Conservation (phyloP, 2,797 vertebrate species). For the Tenualosa thibaudeaui region DNA sequence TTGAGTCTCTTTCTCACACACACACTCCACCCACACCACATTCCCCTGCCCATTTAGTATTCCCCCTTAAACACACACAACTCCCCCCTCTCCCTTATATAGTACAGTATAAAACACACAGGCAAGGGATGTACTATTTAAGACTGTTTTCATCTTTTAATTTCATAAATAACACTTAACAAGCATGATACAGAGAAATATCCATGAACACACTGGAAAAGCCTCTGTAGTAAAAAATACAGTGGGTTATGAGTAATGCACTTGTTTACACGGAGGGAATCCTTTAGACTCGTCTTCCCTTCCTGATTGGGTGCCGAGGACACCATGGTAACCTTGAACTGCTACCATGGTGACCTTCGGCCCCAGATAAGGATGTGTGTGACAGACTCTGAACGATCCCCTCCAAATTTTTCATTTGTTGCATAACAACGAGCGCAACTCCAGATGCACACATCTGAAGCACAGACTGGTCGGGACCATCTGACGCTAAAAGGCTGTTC, state of each 20-base stretch:
- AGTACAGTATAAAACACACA: not conserved
- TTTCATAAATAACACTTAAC: constrained; percentile 83
- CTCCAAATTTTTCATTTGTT: constrained; percentile 63
- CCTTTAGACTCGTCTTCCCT: not conserved
- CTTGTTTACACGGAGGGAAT: constrained; percentile 68
- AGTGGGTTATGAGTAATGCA: constrained; percentile 78
- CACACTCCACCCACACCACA: not conserved
- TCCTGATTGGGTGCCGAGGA: constrained; percentile 33
- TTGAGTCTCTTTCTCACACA: not conserved
- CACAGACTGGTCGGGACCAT: not conserved
- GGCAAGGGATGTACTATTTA: constrained; percentile 38
- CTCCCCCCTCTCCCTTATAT: not conserved
- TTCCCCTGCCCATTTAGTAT: not conserved
- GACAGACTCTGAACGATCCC: constrained; percentile 64
- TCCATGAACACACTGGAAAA: constrained; percentile 76
- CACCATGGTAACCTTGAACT: constrained; percentile 41
- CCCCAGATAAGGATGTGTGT: constrained; percentile 58
- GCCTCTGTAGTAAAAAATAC: constrained; percentile 79
- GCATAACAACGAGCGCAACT: constrained; percentile 62
- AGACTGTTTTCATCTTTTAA: constrained; percentile 62
- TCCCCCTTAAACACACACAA: not conserved
- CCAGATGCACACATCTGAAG: not conserved
- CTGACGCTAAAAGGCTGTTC: not conserved
- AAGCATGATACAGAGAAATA: constrained; percentile 79
- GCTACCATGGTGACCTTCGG: constrained; percentile 32